phyloP scores from a whole-genome alignment of 2,888 invertebrate genomes.

The Myopa testacea region DNA sequence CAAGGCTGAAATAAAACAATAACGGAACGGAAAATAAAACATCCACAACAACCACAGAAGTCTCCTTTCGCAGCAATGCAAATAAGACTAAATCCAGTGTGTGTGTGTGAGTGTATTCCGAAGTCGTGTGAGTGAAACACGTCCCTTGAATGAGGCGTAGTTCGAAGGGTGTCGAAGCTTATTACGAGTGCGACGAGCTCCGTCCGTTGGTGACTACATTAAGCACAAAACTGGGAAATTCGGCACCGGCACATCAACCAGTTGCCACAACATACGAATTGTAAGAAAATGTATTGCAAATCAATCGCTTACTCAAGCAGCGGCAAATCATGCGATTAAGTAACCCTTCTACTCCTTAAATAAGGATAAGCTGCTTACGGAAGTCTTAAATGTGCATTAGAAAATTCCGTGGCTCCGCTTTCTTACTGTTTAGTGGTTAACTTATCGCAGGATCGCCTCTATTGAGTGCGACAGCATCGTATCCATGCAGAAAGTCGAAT shows the following conservation, averaged over 20 bases:
- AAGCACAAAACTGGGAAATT: too few relatives aligned
- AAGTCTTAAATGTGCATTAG: too few relatives aligned
- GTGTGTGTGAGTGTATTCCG: background rate
- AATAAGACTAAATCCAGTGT: background rate
- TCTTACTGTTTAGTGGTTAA: too few relatives aligned
- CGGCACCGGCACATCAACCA: too few relatives aligned
- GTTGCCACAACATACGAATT: too few relatives aligned
- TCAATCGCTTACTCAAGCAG: conserved; percentile 55
- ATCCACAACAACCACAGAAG: conserved; percentile 51
- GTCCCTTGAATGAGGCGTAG: conserved; percentile 29
- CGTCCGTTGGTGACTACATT: background rate
- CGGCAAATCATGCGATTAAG: conserved; percentile 63
- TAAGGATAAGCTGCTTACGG: too few relatives aligned
- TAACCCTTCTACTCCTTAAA: conserved; percentile 37
- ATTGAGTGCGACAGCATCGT: too few relatives aligned
- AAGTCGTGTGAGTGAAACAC: conserved; percentile 9
- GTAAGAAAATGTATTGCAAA: conserved; percentile 43
- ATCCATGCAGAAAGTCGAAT: too few relatives aligned
- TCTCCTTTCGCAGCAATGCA: conserved; percentile 1
- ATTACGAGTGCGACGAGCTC: background rate
- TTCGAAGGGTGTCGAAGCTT: conserved; percentile 5
- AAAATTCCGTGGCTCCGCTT: too few relatives aligned
- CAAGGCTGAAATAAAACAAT: conserved; percentile 66
- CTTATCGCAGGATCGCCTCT: too few relatives aligned
- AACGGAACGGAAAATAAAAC: conserved; percentile 52